phyloP scores from a whole-genome alignment of 2,888 invertebrate genomes.

The Emesis furor region DNA sequence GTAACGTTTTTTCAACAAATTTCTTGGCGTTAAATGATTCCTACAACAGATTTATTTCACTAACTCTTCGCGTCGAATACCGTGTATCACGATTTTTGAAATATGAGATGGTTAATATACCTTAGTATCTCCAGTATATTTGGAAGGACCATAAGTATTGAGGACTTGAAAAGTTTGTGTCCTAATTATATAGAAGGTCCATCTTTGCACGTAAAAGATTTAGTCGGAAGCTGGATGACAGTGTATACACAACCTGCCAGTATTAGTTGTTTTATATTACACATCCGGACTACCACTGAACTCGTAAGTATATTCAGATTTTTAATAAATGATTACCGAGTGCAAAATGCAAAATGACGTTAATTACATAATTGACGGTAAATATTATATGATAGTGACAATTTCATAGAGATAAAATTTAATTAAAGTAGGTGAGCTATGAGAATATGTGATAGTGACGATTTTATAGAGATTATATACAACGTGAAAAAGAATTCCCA shows the following conservation, averaged over 20 bases:
- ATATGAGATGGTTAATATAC: neutral
- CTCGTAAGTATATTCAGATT: constrained; percentile 69
- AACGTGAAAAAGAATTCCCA: too few relatives aligned
- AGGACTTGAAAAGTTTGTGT: neutral
- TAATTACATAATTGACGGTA: too few relatives aligned
- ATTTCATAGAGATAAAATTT: too few relatives aligned
- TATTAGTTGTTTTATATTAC: constrained; percentile 77
- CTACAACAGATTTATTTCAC: neutral
- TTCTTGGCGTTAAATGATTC: neutral
- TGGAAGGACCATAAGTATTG: neutral
- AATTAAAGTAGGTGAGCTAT: too few relatives aligned
- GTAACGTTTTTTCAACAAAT: neutral
- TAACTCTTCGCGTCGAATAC: neutral
- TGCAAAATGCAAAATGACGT: too few relatives aligned
- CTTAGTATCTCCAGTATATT: neutral
- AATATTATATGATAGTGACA: too few relatives aligned
- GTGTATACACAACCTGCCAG: constrained; percentile 78
- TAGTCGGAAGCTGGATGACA: constrained; percentile 79
- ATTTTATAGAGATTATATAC: too few relatives aligned
- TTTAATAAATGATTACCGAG: too few relatives aligned
- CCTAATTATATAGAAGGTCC: constrained; percentile 7
- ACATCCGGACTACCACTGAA: constrained; percentile 78
- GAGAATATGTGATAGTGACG: too few relatives aligned
- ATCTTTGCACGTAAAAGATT: constrained; percentile 70
- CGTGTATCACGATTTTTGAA: neutral